phyloP scores from a whole-genome alignment of 2,113 vertebrate genomes.

The Oryzias melastigma region DNA sequence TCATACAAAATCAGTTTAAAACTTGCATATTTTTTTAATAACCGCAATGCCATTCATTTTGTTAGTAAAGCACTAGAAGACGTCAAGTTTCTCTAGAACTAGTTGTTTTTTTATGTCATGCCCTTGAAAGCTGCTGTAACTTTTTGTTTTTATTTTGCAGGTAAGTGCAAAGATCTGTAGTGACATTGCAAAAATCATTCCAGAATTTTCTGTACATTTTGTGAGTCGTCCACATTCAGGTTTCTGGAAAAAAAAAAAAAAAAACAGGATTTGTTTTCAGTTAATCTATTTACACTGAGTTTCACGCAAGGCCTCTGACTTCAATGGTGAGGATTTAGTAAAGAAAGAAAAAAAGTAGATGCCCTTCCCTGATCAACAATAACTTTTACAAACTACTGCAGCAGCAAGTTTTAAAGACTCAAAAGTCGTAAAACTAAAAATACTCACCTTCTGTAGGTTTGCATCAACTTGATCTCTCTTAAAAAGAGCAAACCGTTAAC shows the following conservation, averaged over 20 bases:
- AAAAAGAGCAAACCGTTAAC: conserved; percentile 12
- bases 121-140: conserved; percentile 58
- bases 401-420: background rate
- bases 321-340: conserved; percentile 2
- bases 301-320: conserved; percentile 6
- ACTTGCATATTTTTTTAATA: conserved; percentile 50
- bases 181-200: conserved; percentile 26
- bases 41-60: conserved; percentile 40
- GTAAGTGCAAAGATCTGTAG: conserved; percentile 56
- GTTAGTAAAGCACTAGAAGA: conserved; percentile 38
- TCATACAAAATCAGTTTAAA: conserved; percentile 57
- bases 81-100: conserved; percentile 35
- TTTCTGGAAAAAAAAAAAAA: conserved; percentile 27
- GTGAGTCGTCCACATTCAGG: conserved; percentile 44
- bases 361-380: conserved; percentile 28
- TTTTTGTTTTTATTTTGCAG: conserved; percentile 12
- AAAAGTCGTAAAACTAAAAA: conserved; percentile 14
- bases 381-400: background rate
- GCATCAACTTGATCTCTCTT: conserved; percentile 15
- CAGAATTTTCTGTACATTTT: conserved; percentile 50
- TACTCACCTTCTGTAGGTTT: conserved; percentile 13
- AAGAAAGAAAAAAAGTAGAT: background rate
- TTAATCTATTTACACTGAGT: conserved; percentile 29
- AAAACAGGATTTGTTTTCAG: conserved; percentile 1
- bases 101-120: conserved; percentile 63